These are phyloP conservation scores for Platycheirus rosarum DNA, from an alignment of 2,888 invertebrate species.

Conservation along the genomic window DNA sequence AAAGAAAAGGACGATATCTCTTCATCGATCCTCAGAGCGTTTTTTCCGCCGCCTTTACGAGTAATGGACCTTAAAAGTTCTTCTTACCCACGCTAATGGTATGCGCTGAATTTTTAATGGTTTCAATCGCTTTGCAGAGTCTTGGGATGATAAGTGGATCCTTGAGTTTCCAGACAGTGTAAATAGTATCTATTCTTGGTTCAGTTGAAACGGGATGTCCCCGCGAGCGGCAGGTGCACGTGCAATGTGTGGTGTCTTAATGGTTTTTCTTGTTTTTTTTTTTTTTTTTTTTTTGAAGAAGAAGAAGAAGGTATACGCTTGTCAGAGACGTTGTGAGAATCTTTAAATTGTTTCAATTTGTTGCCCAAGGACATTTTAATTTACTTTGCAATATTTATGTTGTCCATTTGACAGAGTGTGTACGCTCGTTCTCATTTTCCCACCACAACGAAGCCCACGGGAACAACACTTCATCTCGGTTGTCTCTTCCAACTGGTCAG, in stretches of 20 bases:
- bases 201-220: constrained; percentile 18
- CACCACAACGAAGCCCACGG: constrained; percentile 29
- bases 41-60: not conserved
- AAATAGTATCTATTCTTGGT: constrained; percentile 62
- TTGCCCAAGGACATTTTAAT: constrained; percentile 55
- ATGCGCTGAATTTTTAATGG: constrained; percentile 59
- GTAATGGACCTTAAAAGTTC: constrained; percentile 21
- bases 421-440: constrained; percentile 6
- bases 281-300: constrained; percentile 1
- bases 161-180: constrained; percentile 38
- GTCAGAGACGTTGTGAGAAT: constrained; percentile 23
- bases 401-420: constrained; percentile 13
- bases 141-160: constrained; percentile 56
- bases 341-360: constrained; percentile 47
- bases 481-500: constrained; percentile 26
- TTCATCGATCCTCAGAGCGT: constrained; percentile 43
- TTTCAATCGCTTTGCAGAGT: constrained; percentile 39
- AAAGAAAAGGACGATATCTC: constrained; percentile 27
- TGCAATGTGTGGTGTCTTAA: constrained; percentile 57
- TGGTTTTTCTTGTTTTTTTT: constrained; percentile 25
- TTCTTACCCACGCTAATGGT: constrained; percentile 44
- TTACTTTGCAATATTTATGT: constrained; percentile 25
- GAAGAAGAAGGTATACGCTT: not conserved
- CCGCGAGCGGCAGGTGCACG: constrained; percentile 41
- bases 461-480: constrained; percentile 27